Conservation (phyloP, 2,113 vertebrate genomes). For the Sorex araneus region DNA sequence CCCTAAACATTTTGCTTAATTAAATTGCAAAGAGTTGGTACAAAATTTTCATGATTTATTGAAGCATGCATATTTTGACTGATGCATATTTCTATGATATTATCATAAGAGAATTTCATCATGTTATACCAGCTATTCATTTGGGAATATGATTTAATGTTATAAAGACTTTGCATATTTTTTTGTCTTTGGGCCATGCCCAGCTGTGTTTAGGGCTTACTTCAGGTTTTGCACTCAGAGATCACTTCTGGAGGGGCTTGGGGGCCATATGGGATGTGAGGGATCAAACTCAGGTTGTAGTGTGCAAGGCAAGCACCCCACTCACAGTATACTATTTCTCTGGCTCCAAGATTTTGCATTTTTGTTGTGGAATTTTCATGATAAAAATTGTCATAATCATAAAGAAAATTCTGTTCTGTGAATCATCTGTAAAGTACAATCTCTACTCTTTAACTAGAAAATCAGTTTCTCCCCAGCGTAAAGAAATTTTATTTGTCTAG, state of each 20-base stretch:
- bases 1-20: conserved; percentile 87
- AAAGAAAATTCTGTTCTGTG: conserved; percentile 81
- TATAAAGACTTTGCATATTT: conserved; percentile 86
- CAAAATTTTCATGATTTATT: conserved; percentile 93
- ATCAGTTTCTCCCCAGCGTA: conserved; percentile 30
- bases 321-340: too few relatives aligned
- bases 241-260: too few relatives aligned
- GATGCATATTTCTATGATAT: conserved; percentile 91
- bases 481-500: too few relatives aligned
- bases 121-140: conserved; percentile 89
- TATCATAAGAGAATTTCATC: conserved; percentile 93
- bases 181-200: conserved; percentile 26
- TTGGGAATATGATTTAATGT: conserved; percentile 89
- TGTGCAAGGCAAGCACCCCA: too few relatives aligned
- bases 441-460: too few relatives aligned
- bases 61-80: conserved; percentile 88
- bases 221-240: too few relatives aligned
- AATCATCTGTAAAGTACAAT: conserved; percentile 47
- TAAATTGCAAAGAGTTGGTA: conserved; percentile 89
- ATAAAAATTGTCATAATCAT: conserved; percentile 85
- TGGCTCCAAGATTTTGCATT: conserved; percentile 76
- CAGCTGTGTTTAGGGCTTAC: too few relatives aligned
- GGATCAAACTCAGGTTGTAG: too few relatives aligned
- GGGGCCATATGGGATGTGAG: too few relatives aligned
- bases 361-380: conserved; percentile 82